phyloP scores from a whole-genome alignment of 2,113 vertebrate genomes.

The Chunga burmeisteri region DNA sequence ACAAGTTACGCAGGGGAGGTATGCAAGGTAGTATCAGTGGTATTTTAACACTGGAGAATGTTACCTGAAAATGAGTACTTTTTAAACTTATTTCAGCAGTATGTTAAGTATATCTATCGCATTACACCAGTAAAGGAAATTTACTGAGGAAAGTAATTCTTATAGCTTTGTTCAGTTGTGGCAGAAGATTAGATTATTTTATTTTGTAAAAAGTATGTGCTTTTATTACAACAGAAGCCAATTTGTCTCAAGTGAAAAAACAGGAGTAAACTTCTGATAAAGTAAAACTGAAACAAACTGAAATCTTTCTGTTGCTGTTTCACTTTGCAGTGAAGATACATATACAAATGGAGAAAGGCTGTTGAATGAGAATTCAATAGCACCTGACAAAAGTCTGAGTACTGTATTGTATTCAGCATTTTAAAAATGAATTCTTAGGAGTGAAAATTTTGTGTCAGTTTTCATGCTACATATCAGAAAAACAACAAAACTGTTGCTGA shows the following conservation, averaged over 20 bases:
- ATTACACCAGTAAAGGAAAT: background rate
- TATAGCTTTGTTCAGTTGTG: background rate
- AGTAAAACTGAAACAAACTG: conserved; percentile 38
- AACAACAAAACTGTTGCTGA: background rate
- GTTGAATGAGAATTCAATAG: background rate
- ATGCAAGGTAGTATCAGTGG: background rate
- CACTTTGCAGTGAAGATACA: conserved; percentile 20
- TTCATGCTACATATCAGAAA: background rate
- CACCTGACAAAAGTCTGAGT: background rate
- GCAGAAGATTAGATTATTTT: background rate
- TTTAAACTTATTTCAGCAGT: background rate
- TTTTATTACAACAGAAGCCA: background rate
- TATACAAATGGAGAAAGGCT: background rate
- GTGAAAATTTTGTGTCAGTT: background rate
- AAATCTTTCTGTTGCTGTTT: conserved; percentile 22
- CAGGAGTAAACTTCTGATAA: conserved; percentile 11
- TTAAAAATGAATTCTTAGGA: background rate
- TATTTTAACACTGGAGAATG: background rate
- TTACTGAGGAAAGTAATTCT: background rate
- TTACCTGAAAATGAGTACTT: background rate
- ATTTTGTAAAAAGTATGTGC: background rate
- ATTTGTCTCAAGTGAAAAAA: background rate
- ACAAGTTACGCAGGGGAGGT: background rate
- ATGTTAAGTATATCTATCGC: background rate
- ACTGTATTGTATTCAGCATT: background rate